Base-by-base conservation (phyloP, 2,113 vertebrate genomes). In the Melanocharis versteri region DNA sequence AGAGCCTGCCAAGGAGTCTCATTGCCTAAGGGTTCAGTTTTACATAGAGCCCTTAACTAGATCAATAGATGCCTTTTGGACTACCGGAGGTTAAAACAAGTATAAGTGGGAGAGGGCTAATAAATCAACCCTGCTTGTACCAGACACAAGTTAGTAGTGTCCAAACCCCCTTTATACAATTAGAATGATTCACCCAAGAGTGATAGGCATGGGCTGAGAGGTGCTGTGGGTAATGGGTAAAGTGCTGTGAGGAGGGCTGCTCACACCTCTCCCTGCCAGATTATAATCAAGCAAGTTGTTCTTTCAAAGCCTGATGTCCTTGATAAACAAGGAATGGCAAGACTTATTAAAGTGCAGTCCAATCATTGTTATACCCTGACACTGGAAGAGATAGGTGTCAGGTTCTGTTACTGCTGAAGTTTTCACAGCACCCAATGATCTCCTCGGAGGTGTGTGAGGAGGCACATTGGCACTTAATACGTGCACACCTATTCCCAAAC, bases 361-460 rank as follows among this genome's bases (percentile, higher is more conserved):
- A 89, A 71, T 96, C 93, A 83, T 44, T 86, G 76, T 77, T 90
- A 75, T 51, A 57, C 20, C 71, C 64, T 86, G 76, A 40, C 40
- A 83, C 51, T 71, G 68, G 76, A 93, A 93, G 88, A 92, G 92
- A 95, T 71, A 92, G 85, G 71, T 95, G 92, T 96, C 95, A 93
- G 77, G 24, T 90, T 83, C 71, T 94, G 90, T 96, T 95, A 95
- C 53, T 81, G 92, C 90, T 48, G 56, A 77, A 35, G 64, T 54
- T 81, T 83, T 80, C 90, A 90, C 88, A 86, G 68, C 82, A 90
- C 87, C 85, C 60, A n/a, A 62, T n/a, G 33, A 62, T 94, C 73
- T 73, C 64, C 5, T 51, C 4, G 14, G 85, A 90, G 85, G 50
- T 50, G 72, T 91, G 62, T 93, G 87, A 84, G 61, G 56, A 92